Base-by-base conservation (phyloP, 1,140 invertebrate species). In the Dermatophagoides farinae region DNA sequence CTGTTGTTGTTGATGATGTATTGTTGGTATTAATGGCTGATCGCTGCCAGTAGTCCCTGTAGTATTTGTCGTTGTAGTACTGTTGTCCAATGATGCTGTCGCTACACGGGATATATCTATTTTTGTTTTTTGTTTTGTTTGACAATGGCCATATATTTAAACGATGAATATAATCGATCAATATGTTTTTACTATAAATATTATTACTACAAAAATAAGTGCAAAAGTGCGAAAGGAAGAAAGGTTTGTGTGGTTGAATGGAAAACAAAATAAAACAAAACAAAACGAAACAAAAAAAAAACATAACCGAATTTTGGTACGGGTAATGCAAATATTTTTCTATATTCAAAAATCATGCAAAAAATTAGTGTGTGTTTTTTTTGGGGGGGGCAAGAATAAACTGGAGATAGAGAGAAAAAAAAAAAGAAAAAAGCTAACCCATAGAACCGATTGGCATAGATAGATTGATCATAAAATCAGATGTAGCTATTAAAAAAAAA, bases 41-140 rank as follows among this genome's bases (percentile, higher is more conserved):
- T 55, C 53, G 53, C 53, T 55, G 53, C 53, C 53, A 55, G 53
- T 44, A 39, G 53, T 41, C 38, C 53, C 53, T 14, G 53, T 55
- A 44, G 53, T 55, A 39, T 39, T 55, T 14, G 53, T 55, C 53
- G 53, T 55, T n/a, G 53, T 55, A 39, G 53, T 55, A 25, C 47
- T 50, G 47, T 50, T 50, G 47, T 50, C 47, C 4, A 25, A 39
- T 1, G 53, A 55, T 20, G 53, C 25, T 14, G 53, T 40, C 53
- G 38, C 38, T 23, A 55, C 12, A 18, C 53, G 53, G 4, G 53
- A 23, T 20, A 55, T 55, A 44, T 55, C 53, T 55, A 31, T 8
- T 4, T 4, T 31, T 31, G 2, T 31, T 2, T 31, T 31, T 31
- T 31, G 31, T 4, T 31, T 31, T 31, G 8, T 31, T 31, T 31